Base-by-base conservation (phyloP, 2,797 vertebrate genomes). In the Chrysocyon brachyurus region DNA sequence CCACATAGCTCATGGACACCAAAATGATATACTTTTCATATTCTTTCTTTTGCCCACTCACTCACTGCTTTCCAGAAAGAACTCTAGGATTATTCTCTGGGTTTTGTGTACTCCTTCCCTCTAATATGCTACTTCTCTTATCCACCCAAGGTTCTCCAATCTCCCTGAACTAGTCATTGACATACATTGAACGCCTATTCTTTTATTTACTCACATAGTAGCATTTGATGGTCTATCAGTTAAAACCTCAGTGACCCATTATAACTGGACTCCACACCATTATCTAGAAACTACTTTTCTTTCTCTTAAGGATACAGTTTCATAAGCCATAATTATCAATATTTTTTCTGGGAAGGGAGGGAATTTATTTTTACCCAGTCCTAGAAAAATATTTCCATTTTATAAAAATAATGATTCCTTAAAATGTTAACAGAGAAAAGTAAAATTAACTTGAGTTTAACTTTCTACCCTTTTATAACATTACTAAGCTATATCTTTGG, bases 391-490 rank as follows among this genome's bases (percentile, higher is more conserved):
- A 68, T 16, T 66, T 31, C 31, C 10, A 63, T 92, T 94, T 56
- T 26, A 72, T 82, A 21, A 95, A 49, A 91, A 78, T 68, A 95
- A 82, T 79, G 12, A 46, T 82, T 79, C 52, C 5, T 91, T 91
- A 89, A 91, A 77, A 89, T 54, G 4, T 8, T 28, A 59, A 87
- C 92, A 83, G 46, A 86, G 33, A 91, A 82, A 92, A 22, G 8
- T 17, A 77, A 31, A 31, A 77, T 40, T 83, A 70, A 59, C 68
- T 85, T 96, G 68, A 93, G 11, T 82, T 95, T 72, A 92, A 66
- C 1, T 73, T 64, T 88, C 57, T 46, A 57, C 75, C 78, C 33
- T 95, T 21, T 84, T 84, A 52, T 7, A 85, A 66, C 40, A 63
- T 63, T 88, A 22, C 22, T 59, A 36, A 77, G 68, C 64, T 94